Base-by-base conservation (phyloP, 2,797 vertebrate genomes). In the Aselliscus stoliczkanus region DNA sequence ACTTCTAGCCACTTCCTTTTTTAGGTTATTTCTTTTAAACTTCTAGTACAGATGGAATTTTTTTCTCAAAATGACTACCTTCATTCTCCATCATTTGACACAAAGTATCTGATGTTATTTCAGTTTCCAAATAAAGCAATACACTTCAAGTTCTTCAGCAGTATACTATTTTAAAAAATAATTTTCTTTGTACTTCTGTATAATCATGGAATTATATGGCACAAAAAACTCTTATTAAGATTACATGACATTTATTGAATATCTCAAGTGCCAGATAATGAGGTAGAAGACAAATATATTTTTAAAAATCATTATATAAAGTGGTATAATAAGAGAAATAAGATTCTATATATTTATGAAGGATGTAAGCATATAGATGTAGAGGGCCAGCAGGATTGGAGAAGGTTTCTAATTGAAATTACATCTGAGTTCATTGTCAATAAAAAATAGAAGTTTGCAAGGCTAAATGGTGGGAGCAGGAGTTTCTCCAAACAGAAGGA, bases 51-150 rank as follows among this genome's bases (percentile, higher is more conserved):
- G 14, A 4, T 75, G 8, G 4, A 10, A 4, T 2, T 27, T 58
- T 34, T 77, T 75, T 76, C n/a, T 83, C 23, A 42, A 29, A 75
- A 64, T 21, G 77, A 23, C 2, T 64, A 56, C 12, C 9, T 62
- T 87, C n/a, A 56, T 83, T 60, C 17, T 31, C 18, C 7, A 7
- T 90, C 8, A 39, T 67, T 58, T 52, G 29, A 56, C 7, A 58
- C 2, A 23, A 73, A 85, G 5, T 47, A 69, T 58, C 9, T 64
- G 5, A 81, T 72, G 6, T 64, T 65, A 72, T 6, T 80, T n/a
- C n/a, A n/a, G 2, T 93, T 93, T 92, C 47, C 50, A 85, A 64
- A 13, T 85, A 77, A 89, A 86, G 20, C 5, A 86, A 82, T 17
- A 84, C 2, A 47, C 4, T 50, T 84, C 8, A 62, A 86, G 34